Conservation (phyloP, 2,113 vertebrate species). For the Promerops cafer region DNA sequence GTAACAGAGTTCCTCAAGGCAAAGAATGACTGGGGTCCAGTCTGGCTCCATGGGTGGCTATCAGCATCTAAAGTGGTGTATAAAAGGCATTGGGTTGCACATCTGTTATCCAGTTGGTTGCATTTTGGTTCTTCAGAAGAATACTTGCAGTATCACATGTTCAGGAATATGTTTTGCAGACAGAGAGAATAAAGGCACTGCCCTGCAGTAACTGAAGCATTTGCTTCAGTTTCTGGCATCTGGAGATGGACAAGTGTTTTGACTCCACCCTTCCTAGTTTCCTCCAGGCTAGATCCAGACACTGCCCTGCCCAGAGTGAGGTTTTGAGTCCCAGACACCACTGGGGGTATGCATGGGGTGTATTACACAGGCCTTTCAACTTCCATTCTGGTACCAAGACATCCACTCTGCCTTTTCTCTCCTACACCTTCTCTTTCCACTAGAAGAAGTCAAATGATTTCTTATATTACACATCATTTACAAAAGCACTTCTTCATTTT, state of each 20-base stretch:
- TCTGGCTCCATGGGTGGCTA: background rate
- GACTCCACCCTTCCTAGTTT: background rate
- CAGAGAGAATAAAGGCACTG: background rate
- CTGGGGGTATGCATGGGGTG: fast-evolving
- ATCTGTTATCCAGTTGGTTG: background rate
- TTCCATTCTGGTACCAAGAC: background rate
- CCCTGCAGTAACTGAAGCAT: background rate
- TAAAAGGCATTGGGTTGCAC: background rate
- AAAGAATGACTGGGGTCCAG: background rate
- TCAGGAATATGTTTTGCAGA: background rate
- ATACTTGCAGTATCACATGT: background rate
- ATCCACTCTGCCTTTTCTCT: background rate
- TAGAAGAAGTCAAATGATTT: background rate
- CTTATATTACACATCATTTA: background rate
- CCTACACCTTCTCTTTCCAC: background rate
- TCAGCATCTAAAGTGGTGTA: background rate
- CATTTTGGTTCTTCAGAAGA: background rate
- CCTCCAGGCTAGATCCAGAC: background rate
- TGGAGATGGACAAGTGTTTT: background rate
- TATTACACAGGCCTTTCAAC: background rate
- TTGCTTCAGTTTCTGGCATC: background rate
- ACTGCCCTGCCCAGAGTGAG: background rate
- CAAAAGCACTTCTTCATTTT: background rate
- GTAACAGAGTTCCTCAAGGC: background rate
- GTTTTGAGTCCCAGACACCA: background rate